Percentiles rank a stretch among this genome's conserved stretches.
Evolutionary conservation across 2,888 invertebrate species (phyloP).

Genomic region (Nezara viridula): DNA sequence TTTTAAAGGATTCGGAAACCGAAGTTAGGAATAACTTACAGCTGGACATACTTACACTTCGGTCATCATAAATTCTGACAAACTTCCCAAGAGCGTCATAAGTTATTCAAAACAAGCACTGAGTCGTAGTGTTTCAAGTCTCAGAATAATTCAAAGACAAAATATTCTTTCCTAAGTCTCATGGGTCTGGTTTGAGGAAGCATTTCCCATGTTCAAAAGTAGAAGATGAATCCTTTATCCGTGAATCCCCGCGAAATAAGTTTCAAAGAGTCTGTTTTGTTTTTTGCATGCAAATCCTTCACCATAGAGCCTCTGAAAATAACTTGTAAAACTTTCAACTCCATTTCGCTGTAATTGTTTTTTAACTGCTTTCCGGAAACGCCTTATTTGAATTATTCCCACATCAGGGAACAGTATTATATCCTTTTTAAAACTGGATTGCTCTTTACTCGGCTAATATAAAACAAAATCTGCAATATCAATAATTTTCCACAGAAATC

Average conservation of each 20-base stretch:
- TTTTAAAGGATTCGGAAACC: too few relatives aligned
- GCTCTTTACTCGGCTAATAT: neutral
- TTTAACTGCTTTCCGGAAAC: conserved; percentile 40
- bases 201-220: neutral
- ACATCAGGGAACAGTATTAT: conserved; percentile 4
- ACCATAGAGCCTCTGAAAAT: neutral
- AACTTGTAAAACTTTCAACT: conserved; percentile 42
- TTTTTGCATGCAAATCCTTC: conserved; percentile 43
- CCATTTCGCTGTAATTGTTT: conserved; percentile 46
- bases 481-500: neutral
- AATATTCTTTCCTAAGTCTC: neutral
- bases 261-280: conserved; percentile 21
- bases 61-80: neutral
- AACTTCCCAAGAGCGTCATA: neutral
- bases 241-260: neutral
- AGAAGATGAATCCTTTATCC: conserved; percentile 44
- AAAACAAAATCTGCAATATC: neutral
- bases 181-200: neutral
- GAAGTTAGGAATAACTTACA: too few relatives aligned
- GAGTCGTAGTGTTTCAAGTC: neutral
- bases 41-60: too few relatives aligned
- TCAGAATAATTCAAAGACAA: neutral
- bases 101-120: neutral
- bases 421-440: neutral
- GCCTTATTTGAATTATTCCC: conserved; percentile 22